Percentiles rank a stretch among this genome's conserved stretches.
These are phyloP conservation scores for Myopa testacea DNA, from an alignment of 2,888 invertebrate genomes.

Conservation along the genomic window DNA sequence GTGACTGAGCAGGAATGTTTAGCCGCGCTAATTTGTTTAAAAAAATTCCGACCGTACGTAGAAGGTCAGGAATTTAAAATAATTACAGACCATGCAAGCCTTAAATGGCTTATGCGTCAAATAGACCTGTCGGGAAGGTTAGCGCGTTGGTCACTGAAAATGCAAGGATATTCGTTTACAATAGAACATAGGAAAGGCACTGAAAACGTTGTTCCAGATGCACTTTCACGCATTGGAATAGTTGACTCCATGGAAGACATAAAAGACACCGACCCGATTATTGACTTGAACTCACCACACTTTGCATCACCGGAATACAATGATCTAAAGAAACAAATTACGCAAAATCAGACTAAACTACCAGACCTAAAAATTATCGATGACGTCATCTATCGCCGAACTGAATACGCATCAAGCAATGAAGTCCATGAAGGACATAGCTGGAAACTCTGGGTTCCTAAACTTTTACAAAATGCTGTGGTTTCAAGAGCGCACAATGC, in stretches of 20 bases:
- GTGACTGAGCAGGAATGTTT: slow-evolving; percentile 43
- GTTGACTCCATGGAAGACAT: background rate
- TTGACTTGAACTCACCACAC: background rate
- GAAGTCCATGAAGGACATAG: background rate
- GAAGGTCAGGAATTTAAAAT: slow-evolving; percentile 46
- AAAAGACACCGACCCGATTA: background rate
- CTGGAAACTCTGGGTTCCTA: slow-evolving; percentile 32
- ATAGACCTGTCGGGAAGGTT: background rate
- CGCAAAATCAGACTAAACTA: background rate
- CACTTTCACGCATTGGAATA: slow-evolving; percentile 12
- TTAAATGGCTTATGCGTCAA: background rate
- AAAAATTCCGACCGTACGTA: slow-evolving; percentile 38
- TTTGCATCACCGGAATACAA: background rate
- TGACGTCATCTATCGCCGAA: slow-evolving; percentile 68
- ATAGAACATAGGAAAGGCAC: background rate
- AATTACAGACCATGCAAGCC: slow-evolving; percentile 48
- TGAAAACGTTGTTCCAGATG: slow-evolving; percentile 21
- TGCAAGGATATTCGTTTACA: background rate
- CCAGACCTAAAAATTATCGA: background rate
- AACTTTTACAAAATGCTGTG: background rate
- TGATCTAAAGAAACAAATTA: background rate
- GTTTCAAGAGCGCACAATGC: no score
- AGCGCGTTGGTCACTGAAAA: background rate
- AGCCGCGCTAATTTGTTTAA: slow-evolving; percentile 41
- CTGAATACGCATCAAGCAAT: slow-evolving; percentile 70